A percentile compares a stretch with the other conserved stretches of the same genome.
Conservation (phyloP, 2,113 vertebrate species). For the Riparia riparia region DNA sequence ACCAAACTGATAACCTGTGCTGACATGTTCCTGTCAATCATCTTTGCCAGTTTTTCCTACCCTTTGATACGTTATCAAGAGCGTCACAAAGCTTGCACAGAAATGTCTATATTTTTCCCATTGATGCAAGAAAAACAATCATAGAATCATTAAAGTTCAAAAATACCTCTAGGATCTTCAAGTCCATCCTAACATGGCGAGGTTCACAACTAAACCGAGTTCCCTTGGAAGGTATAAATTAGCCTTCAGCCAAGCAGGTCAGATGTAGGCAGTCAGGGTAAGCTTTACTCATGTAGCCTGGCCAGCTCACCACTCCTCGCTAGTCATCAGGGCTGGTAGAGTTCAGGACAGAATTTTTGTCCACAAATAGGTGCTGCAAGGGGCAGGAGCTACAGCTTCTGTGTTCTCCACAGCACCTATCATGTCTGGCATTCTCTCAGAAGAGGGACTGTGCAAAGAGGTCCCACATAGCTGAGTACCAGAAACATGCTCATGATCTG, state of each 20-base stretch:
- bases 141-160: background rate
- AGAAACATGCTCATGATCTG: background rate
- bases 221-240: background rate
- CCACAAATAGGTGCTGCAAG: background rate
- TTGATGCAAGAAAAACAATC: background rate
- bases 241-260: background rate
- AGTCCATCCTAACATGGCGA: fast-evolving
- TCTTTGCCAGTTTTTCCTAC: background rate
- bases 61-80: background rate
- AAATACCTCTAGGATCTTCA: background rate
- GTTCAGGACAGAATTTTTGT: background rate
- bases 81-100: background rate
- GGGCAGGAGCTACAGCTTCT: background rate
- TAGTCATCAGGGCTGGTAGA: background rate
- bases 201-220: background rate
- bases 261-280: background rate
- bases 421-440: too few species aligned
- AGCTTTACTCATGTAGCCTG: fast-evolving
- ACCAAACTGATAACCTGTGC: background rate
- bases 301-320: background rate
- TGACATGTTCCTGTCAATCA: background rate
- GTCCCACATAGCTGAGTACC: fast-evolving
- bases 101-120: background rate
- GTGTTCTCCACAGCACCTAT: background rate
- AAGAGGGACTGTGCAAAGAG: background rate